Conservation (phyloP, 2,113 vertebrate genomes). For the Elachura formosa region DNA sequence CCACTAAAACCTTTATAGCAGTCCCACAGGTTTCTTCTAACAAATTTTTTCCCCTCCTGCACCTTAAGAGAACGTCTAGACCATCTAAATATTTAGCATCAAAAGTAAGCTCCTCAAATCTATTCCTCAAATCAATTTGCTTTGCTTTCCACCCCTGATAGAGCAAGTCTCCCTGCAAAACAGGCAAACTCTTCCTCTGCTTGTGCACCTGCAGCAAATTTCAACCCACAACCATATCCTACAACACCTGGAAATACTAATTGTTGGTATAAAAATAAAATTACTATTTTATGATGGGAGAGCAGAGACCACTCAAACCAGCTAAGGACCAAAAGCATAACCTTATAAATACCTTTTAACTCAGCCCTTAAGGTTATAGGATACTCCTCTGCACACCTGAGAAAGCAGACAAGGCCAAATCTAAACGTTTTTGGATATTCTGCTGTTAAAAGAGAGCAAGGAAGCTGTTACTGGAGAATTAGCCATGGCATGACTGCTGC, state of each 20-base stretch:
- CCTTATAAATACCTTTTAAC: neutral
- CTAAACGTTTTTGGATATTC: neutral
- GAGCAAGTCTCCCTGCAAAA: neutral
- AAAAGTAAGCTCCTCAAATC: neutral
- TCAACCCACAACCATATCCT: fast-evolving
- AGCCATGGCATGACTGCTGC: neutral
- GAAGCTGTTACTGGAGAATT: neutral
- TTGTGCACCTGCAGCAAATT: neutral
- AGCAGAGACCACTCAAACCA: neutral
- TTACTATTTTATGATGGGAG: neutral
- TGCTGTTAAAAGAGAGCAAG: neutral
- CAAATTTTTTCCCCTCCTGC: neutral
- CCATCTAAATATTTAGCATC: neutral
- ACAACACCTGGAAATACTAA: neutral
- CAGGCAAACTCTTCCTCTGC: neutral
- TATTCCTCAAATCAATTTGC: neutral
- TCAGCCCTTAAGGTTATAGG: neutral
- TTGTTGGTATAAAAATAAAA: too few relatives aligned
- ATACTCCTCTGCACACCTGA: neutral
- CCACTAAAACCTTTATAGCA: neutral
- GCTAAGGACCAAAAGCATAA: neutral
- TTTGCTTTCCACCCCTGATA: neutral
- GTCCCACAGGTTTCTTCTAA: neutral
- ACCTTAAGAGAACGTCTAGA: neutral
- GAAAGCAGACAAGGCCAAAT: neutral